A percentile compares a stretch with the other conserved stretches of the same genome.
phyloP scores from a whole-genome alignment of 2,113 vertebrate genomes.

The Gasterosteus nipponicus region DNA sequence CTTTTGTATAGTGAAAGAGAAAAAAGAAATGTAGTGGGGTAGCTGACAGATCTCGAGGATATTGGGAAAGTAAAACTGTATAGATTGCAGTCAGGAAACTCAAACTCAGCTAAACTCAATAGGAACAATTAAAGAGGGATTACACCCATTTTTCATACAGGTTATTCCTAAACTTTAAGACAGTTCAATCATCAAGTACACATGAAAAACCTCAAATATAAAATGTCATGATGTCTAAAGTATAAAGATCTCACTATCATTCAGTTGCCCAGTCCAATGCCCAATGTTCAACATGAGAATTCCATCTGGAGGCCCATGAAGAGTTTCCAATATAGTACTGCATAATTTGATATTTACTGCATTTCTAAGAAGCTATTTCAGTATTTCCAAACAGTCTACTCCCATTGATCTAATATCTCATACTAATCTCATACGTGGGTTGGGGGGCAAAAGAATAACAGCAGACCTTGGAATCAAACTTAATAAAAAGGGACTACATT shows the following conservation, averaged over 20 bases:
- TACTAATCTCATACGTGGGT: neutral
- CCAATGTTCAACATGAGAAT: neutral
- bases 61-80: conserved; percentile 1
- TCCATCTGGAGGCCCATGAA: neutral
- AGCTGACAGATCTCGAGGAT: conserved; percentile 3
- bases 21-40: neutral
- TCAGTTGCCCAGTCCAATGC: neutral
- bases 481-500: neutral
- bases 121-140: neutral
- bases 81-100: neutral
- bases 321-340: neutral
- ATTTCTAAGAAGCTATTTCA: conserved; percentile 2
- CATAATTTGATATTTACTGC: neutral
- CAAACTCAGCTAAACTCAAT: neutral
- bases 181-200: neutral
- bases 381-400: neutral
- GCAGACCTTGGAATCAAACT: neutral
- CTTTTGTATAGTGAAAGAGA: neutral
- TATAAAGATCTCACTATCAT: neutral
- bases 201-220: too few species aligned
- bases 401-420: neutral
- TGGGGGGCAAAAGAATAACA: neutral
- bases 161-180: neutral
- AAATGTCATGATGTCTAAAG: neutral
- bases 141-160: neutral